Conservation (phyloP, 1,140 invertebrate species). For the Thaumetopoea pityocampa region DNA sequence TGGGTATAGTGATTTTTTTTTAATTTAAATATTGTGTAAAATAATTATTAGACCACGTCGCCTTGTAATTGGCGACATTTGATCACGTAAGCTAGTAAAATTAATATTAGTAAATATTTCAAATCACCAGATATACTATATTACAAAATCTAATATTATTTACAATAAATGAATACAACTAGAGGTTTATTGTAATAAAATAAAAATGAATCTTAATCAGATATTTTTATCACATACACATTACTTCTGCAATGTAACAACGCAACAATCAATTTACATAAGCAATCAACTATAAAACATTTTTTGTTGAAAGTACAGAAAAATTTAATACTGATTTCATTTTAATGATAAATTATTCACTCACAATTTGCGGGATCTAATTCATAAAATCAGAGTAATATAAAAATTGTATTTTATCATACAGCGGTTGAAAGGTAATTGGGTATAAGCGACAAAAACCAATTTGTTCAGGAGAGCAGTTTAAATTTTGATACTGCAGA, state of each 20-base stretch:
- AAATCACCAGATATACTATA: slow-evolving; percentile 30
- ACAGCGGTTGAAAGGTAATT: too few relatives aligned
- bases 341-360: neutral
- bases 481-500: too few relatives aligned
- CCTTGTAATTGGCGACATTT: slow-evolving; percentile 14
- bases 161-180: slow-evolving; percentile 46
- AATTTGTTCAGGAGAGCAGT: too few relatives aligned
- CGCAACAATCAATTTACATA: slow-evolving; percentile 27
- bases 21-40: slow-evolving; percentile 12
- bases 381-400: slow-evolving; percentile 7
- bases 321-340: slow-evolving; percentile 24
- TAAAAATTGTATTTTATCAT: too few relatives aligned
- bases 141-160: slow-evolving; percentile 45
- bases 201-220: slow-evolving; percentile 44
- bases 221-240: slow-evolving; percentile 55
- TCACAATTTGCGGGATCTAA: slow-evolving; percentile 4
- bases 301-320: slow-evolving; percentile 38
- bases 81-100: slow-evolving; percentile 13
- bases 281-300: slow-evolving; percentile 21
- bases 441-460: too few relatives aligned
- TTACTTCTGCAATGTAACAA: slow-evolving; percentile 35
- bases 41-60: slow-evolving; percentile 24
- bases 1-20: too few relatives aligned
- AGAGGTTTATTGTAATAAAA: slow-evolving; percentile 42
- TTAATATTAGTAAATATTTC: slow-evolving; percentile 16